Percentiles rank a stretch among this genome's conserved stretches.
These are phyloP conservation scores for Pseudomyrmex concolor DNA, from an alignment of 1,140 invertebrate genomes.

Conservation along the genomic window DNA sequence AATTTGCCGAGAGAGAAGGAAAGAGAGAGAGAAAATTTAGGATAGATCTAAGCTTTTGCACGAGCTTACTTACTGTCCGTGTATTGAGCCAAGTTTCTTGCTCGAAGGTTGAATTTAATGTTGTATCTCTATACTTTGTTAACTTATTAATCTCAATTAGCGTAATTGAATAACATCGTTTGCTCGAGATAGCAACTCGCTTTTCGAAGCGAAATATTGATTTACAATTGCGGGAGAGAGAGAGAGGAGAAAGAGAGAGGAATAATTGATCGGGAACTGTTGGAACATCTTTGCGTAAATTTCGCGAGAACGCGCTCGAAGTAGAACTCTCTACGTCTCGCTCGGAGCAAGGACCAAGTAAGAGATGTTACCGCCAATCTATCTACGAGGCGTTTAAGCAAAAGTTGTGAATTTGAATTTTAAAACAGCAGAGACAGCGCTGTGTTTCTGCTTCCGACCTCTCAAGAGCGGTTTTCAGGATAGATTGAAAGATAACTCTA, in stretches of 20 bases:
- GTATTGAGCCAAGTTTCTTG: constrained; percentile 14
- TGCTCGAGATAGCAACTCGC: background rate
- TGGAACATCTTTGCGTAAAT: constrained; percentile 28
- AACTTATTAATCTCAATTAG: constrained; percentile 17
- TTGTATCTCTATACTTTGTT: background rate
- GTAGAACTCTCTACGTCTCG: background rate
- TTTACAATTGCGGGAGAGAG: background rate
- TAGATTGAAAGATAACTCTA: constrained; percentile 76
- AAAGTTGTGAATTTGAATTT: constrained; percentile 79
- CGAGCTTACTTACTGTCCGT: background rate
- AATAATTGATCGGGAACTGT: constrained; percentile 14
- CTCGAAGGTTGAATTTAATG: background rate
- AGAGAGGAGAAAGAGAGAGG: too few species aligned
- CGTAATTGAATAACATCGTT: background rate
- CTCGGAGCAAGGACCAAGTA: background rate
- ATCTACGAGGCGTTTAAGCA: constrained; percentile 72
- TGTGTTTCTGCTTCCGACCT: constrained; percentile 1
- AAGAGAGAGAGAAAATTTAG: constrained; percentile 48
- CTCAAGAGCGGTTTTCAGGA: constrained; percentile 6
- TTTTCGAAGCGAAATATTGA: background rate
- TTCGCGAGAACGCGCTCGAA: constrained; percentile 4
- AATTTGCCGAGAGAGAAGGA: constrained; percentile 63
- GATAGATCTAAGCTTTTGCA: constrained; percentile 45
- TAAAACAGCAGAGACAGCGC: constrained; percentile 65
- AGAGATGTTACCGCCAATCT: constrained; percentile 17